Evolutionary conservation across 1,140 invertebrate genomes (phyloP).

Genomic region (Bombus superbus): DNA sequence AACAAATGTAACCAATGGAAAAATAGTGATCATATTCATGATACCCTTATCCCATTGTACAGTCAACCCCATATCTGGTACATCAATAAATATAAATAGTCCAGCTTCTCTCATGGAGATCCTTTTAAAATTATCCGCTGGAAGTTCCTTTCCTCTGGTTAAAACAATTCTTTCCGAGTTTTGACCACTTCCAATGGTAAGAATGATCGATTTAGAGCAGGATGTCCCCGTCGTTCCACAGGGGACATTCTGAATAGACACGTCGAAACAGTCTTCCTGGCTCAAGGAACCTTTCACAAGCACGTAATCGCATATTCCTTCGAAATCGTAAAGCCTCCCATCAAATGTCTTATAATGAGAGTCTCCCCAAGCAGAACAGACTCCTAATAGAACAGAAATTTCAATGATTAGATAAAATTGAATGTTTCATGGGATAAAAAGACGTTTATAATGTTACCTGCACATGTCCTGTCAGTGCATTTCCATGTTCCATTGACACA

Average conservation of each 20-base stretch:
- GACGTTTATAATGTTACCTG: conserved; percentile 55
- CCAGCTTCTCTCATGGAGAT: conserved; percentile 86
- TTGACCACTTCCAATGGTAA: conserved; percentile 84
- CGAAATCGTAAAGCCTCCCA: conserved; percentile 92
- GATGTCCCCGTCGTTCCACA: conserved; percentile 93
- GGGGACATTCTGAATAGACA: conserved; percentile 90
- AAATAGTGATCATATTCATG: not conserved
- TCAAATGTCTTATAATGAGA: conserved; percentile 95
- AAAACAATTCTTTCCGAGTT: conserved; percentile 86
- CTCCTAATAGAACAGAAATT: conserved; percentile 80
- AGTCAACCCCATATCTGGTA: conserved; percentile 89
- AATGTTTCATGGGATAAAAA: not conserved
- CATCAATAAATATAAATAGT: conserved; percentile 91
- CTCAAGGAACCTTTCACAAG: conserved; percentile 88
- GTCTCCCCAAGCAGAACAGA: conserved; percentile 92
- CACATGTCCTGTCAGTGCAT: conserved; percentile 86
- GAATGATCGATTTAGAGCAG: conserved; percentile 92
- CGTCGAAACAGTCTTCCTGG: conserved; percentile 86
- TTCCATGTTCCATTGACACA: conserved; percentile 88
- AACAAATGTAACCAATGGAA: not conserved
- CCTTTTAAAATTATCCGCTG: conserved; percentile 68
- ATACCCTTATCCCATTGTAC: conserved; percentile 91
- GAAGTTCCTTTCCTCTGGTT: conserved; percentile 81
- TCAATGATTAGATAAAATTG: not conserved
- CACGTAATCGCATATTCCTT: conserved; percentile 94